Conservation (phyloP, 2,113 vertebrate species). For the Sander vitreus region DNA sequence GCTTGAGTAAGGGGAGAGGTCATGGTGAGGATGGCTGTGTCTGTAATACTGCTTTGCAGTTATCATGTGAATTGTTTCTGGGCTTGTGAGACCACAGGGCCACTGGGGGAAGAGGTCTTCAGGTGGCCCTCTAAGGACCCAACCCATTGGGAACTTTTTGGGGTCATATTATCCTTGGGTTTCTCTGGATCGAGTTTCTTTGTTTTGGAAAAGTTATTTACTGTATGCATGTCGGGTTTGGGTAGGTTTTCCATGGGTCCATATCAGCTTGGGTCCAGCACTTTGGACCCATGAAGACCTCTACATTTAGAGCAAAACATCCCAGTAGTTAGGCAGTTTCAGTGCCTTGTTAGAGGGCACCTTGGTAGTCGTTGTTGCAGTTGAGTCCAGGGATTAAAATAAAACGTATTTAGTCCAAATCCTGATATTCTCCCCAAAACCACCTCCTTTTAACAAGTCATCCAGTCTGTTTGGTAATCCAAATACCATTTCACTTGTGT, state of each 20-base stretch:
- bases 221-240: not conserved
- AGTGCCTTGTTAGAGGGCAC: not conserved
- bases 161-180: not conserved
- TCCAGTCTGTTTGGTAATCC: not conserved
- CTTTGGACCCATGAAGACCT: not conserved
- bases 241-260: not conserved
- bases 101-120: not conserved
- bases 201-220: not conserved
- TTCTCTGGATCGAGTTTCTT: not conserved
- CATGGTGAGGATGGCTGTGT: not conserved
- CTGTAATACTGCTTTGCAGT: constrained; percentile 33
- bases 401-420: not conserved
- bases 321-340: not conserved
- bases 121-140: not conserved
- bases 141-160: not conserved
- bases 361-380: not conserved
- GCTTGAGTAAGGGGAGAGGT: not conserved
- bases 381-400: not conserved
- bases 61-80: constrained; percentile 3
- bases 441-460: not conserved
- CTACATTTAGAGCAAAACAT: not conserved
- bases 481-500: not conserved
- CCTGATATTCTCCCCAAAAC: not conserved
- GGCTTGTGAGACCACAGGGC: constrained; percentile 14
- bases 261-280: not conserved